Evolutionary conservation across 1,140 invertebrate genomes (phyloP).

Genomic region (Zaprionus ornatus): DNA sequence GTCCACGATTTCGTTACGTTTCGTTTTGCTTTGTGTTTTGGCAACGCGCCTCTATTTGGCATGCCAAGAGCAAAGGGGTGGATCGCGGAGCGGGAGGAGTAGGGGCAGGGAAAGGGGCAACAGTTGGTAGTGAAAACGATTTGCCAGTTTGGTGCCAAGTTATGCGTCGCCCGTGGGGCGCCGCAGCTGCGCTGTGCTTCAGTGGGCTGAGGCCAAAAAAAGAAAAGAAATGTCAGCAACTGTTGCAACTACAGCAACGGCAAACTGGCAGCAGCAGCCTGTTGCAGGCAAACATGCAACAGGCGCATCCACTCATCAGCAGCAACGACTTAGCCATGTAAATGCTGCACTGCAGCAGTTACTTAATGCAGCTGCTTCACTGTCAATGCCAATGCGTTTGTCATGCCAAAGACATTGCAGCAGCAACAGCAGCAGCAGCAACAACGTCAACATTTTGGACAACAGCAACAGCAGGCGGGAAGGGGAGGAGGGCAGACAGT

Average conservation of each 20-base stretch:
- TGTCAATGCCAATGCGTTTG: conserved; percentile 67
- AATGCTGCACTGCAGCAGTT: conserved; percentile 37
- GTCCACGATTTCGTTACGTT: conserved; percentile 53
- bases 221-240: conserved; percentile 36
- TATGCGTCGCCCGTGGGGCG: conserved; percentile 65
- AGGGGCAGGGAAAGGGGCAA: background rate
- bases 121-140: conserved; percentile 73
- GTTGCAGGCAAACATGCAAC: conserved; percentile 14
- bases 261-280: background rate
- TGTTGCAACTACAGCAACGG: conserved; percentile 8
- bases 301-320: conserved; percentile 34
- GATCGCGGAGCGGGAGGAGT: background rate
- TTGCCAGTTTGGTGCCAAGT: conserved; percentile 79
- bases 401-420: conserved; percentile 54
- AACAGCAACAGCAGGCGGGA: conserved; percentile 22
- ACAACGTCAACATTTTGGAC: conserved; percentile 16
- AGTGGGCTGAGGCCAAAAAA: conserved; percentile 15
- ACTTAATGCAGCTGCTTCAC: conserved; percentile 29
- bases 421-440: conserved; percentile 34
- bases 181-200: conserved; percentile 22
- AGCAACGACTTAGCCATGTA: conserved; percentile 23
- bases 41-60: conserved; percentile 60
- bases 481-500: conserved; percentile 36
- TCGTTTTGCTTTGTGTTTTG: conserved; percentile 40
- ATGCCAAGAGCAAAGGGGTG: background rate